Evolutionary conservation across 2,113 vertebrate genomes (phyloP), one percentile per base, ranked within the genome.

Genomic region (Hucho hucho): DNA sequence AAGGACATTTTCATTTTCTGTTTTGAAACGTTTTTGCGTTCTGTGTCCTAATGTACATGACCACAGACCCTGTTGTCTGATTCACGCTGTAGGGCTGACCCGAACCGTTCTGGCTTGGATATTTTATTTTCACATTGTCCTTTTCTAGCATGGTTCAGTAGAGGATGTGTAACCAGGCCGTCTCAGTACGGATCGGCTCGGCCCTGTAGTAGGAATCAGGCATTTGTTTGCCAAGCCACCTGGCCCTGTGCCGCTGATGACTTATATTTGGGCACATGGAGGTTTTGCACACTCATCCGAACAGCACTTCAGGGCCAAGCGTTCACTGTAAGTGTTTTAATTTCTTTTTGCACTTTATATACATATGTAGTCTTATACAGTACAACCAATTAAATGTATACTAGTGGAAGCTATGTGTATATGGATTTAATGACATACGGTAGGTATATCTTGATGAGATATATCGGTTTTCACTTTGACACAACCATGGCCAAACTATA

Each of bases 401-500:
- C 87, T 78, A 83, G 70, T 77, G 78, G 83, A 90, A 90, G 80
- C 77, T 73, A 59, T 90, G 86, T 92, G 88, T 91, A 86, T 88
- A 82, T 28, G n/a, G 53, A 14, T 65, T 29, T 29, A 83, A 86
- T 75, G 83, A 74, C 79, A 77, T 73, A 46, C 4, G 4, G 12
- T 53, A 76, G 16, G 12, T 53, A 76, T 90, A 84, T 75, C 70
- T 82, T 76, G 59, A 73, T 78, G 63, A 86, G 83, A 87, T 84
- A 73, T 79, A 81, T 78, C 79, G 43, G 64, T 85, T 83, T 61
- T 80, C 86, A 91, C 88, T 84, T 61, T 80, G 87, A 91, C 88
- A 93, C 93, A 93, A 92, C 94, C 94, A 88, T 92, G 93, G 94
- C 93, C 92, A 85, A 90, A 90, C 93, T 87, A 92, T 82, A 75